Evolutionary conservation across 2,113 vertebrate species (phyloP).

Genomic region (Caranx melampygus): DNA sequence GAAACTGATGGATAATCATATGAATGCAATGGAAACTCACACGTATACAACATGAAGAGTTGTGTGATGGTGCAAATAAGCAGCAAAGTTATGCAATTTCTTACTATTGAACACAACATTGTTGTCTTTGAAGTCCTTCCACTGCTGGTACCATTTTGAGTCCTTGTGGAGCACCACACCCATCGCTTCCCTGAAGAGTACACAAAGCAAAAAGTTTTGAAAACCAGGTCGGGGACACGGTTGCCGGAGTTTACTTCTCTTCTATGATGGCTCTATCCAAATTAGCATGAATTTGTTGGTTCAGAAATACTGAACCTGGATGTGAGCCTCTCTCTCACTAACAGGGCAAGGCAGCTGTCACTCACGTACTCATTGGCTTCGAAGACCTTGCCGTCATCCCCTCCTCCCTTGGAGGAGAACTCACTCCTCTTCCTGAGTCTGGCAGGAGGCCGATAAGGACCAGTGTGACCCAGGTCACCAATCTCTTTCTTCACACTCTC

Average conservation of each 20-base stretch:
- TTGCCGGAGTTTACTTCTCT: neutral
- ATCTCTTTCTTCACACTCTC: conserved; percentile 94
- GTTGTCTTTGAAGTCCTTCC: conserved; percentile 99
- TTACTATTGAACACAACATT: conserved; percentile 96
- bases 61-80: neutral
- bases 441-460: conserved; percentile 90
- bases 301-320: neutral
- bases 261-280: neutral
- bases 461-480: conserved; percentile 88
- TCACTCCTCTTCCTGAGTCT: conserved; percentile 92
- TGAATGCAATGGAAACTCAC: neutral
- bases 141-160: conserved; percentile 98
- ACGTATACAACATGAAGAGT: neutral
- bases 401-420: conserved; percentile 86
- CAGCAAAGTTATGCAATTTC: conserved; percentile 33
- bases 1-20: conserved; percentile 16
- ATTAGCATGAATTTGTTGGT: neutral
- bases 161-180: conserved; percentile 96
- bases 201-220: conserved; percentile 22
- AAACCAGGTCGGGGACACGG: neutral
- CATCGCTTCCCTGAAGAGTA: conserved; percentile 88
- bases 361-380: conserved; percentile 92
- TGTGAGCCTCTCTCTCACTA: neutral
- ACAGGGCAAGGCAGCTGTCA: conserved; percentile 26
- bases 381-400: conserved; percentile 86